Evolutionary conservation across 2,797 vertebrate genomes (phyloP), one percentile per base, ranked within the genome.

Genomic region (Hirundo rustica): DNA sequence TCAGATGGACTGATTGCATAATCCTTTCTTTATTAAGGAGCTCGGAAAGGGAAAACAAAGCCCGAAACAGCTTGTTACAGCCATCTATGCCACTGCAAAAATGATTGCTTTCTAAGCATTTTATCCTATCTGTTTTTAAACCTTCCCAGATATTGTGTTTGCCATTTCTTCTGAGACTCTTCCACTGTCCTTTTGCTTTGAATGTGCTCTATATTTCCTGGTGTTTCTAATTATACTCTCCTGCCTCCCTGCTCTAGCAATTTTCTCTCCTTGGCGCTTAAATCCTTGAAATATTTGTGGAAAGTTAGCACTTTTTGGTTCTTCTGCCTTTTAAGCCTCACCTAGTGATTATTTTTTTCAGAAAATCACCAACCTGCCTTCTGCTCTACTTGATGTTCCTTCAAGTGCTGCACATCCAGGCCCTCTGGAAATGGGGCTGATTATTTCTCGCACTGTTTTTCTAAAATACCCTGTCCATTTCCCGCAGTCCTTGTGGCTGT

Each of bases 201-300:
- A 60, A 78, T 88, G 75, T 84, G 44, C 58, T 89, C 60, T 15
- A 0, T 53, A 14, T 93, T 90, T 92, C 89, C 83, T 79, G 50
- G 86, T 95, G 92, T 84, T 94, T 89, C 89, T 88, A 93, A 84
- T 91, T 88, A 92, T 58, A 57, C 29, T 60, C 38, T 67, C 20
- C 89, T 93, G 58, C 93, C 92, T 90, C 75, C 60, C 82, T 79
- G 66, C 91, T 92, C 53, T 29, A 74, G 73, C 89, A 93, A 48
- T 92, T 96, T 95, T 94, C 67, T 55, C 47, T 92, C 82, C 76
- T 73, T 78, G 87, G 45, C 0, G 0, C 66, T 60, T 44, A 73
- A 90, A 86, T 84, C 73, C 55, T 85, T 92, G 57, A 90, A 87
- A 66, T 76, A 71, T 60, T 93, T 92, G 64, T 47, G 66, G 55